Percentiles rank a stretch among this genome's conserved stretches.
These are phyloP conservation scores for Oryzias dopingdopingensis DNA, from an alignment of 2,797 vertebrate species.

Conservation along the genomic window DNA sequence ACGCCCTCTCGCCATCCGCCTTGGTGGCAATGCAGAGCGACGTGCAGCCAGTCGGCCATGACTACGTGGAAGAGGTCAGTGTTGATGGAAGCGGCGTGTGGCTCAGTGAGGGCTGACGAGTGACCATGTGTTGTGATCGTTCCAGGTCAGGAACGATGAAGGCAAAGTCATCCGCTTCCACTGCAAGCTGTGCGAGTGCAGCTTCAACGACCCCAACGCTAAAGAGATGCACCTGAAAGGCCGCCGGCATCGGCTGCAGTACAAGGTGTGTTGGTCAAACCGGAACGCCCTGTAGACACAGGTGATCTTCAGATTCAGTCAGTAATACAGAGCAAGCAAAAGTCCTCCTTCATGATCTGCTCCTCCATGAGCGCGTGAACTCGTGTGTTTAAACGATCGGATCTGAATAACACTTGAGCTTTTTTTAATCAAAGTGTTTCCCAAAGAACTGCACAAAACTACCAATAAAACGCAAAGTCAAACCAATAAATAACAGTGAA, in stretches of 20 bases:
- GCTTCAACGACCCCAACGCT: slow-evolving; percentile 97
- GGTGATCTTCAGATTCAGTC: not conserved
- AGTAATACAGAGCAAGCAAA: too few relatives aligned
- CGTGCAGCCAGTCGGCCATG: slow-evolving; percentile 95
- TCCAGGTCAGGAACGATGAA: slow-evolving; percentile 95
- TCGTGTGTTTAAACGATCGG: too few relatives aligned
- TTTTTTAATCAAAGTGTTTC: too few relatives aligned
- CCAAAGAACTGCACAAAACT: too few relatives aligned
- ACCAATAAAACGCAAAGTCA: too few relatives aligned
- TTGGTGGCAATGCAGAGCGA: slow-evolving; percentile 93
- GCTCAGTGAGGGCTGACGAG: not conserved
- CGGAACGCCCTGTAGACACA: not conserved
- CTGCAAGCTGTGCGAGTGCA: slow-evolving; percentile 97
- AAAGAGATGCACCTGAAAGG: slow-evolving; percentile 99
- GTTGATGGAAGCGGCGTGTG: not conserved
- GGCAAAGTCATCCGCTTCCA: slow-evolving; percentile 98
- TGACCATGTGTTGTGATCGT: not conserved
- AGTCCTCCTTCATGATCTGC: too few relatives aligned
- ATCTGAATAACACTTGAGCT: too few relatives aligned
- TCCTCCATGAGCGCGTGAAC: too few relatives aligned
- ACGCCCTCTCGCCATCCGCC: slow-evolving; percentile 83
- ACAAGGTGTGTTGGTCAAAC: slow-evolving; percentile 80
- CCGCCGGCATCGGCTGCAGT: slow-evolving; percentile 91
- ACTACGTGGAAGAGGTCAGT: slow-evolving; percentile 94
- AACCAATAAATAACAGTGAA: too few relatives aligned